Base-by-base conservation (phyloP, 2,888 invertebrate genomes). In the Xiphydria camelus region DNA sequence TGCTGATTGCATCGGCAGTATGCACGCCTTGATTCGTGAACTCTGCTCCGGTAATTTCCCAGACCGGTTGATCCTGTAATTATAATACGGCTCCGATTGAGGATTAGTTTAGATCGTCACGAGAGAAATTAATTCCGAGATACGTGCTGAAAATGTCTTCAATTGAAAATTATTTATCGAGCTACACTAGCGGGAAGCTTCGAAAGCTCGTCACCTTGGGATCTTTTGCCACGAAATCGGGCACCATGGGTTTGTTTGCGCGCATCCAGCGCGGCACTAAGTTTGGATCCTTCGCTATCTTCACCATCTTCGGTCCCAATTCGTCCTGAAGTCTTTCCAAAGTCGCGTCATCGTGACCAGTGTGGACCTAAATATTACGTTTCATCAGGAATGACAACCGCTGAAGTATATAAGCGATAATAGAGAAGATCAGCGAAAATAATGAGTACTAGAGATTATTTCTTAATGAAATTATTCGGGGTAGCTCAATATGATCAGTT, bases 21-120 rank as follows among this genome's bases (percentile, higher is more conserved):
- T 97, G 96, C 4, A 88, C 82, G 44, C 87, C 87, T 2, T 89
- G 87, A 70, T 87, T 85, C 2, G 89, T 87, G 55, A 89, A 83
- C 73, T 89, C 89, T 0, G 89, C 89, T 0, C 89, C 93, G 1
- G 93, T 91, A 46, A 96, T 92, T 78, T 96, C 95, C 95, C 96
- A 96, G 5, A 97, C 89, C 0, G 94, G 95, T 72, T 91, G 89
- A 18, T 83, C 78, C 70, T 79, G 39, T 17, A 18, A 14, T 29
- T 1, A n/a, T 2, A 23, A 23, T 23, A 7, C n/a, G 23, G 7
- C n/a, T 7, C 23, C 7, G n/a, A 23, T 7, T 23, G 7, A n/a
- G 7, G n/a, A n/a, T 7, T 7, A 23, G n/a, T 7, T 23, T 23
- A 23, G n/a, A 7, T 23, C 23, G n/a, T 23, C 23, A 23, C 23